Conservation (phyloP, 1,140 invertebrate genomes). For the Nylanderia fulva region DNA sequence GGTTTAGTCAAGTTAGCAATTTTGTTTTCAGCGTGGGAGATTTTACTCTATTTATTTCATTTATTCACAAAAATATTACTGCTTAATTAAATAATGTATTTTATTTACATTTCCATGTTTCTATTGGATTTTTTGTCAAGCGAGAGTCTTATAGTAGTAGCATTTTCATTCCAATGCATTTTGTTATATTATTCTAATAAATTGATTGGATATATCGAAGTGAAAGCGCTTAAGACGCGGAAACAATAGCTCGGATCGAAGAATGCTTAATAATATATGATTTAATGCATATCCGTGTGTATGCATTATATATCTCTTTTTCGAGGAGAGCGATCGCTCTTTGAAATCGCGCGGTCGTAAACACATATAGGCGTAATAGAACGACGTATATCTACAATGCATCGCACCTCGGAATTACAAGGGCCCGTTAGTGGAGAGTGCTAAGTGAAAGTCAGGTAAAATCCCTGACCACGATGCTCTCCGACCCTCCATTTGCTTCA, state of each 20-base stretch:
- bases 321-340: slow-evolving; percentile 51
- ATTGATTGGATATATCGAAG: background rate
- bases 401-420: slow-evolving; percentile 65
- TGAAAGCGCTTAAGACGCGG: slow-evolving; percentile 17
- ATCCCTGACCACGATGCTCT: slow-evolving; percentile 77
- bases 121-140: background rate
- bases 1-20: too few species aligned
- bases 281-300: background rate
- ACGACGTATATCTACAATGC: slow-evolving; percentile 63
- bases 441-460: slow-evolving; percentile 76
- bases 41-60: background rate
- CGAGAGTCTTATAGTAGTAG: background rate
- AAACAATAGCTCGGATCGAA: background rate
- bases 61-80: background rate
- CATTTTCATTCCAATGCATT: background rate
- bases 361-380: slow-evolving; percentile 66
- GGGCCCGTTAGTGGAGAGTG: slow-evolving; percentile 68
- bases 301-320: slow-evolving; percentile 2
- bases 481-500: slow-evolving; percentile 73
- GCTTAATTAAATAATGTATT: slow-evolving; percentile 4
- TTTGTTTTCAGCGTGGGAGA: too few species aligned
- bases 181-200: background rate
- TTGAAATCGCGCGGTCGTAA: slow-evolving; percentile 48
- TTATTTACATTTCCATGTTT: background rate
- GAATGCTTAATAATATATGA: slow-evolving; percentile 15